These are phyloP conservation scores for Gymnothorax javanicus DNA, from an alignment of 2,797 vertebrate genomes.

Conservation along the genomic window DNA sequence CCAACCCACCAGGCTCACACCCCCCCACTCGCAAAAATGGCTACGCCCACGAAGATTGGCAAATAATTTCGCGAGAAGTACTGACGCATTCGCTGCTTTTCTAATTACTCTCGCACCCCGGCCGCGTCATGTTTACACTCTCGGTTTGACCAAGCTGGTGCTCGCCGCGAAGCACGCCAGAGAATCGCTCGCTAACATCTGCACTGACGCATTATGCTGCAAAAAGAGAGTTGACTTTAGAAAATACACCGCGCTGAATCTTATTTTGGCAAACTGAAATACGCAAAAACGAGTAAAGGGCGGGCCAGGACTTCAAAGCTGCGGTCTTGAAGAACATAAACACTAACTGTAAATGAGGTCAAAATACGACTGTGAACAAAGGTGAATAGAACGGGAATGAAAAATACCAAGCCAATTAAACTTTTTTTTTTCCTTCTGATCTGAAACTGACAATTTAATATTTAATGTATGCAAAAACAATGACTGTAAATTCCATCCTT, in stretches of 20 bases:
- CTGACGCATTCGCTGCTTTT: background rate
- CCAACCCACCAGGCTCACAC: too few species aligned
- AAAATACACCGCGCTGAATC: constrained; percentile 48
- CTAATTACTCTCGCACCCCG: background rate
- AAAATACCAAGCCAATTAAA: constrained; percentile 36
- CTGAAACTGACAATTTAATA: constrained; percentile 65
- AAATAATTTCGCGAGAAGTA: background rate
- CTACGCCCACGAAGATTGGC: background rate
- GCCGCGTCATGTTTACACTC: too few species aligned
- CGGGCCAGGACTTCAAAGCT: constrained; percentile 16
- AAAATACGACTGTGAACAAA: constrained; percentile 57
- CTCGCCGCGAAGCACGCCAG: background rate
- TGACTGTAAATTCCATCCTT: background rate
- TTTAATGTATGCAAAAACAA: constrained; percentile 39
- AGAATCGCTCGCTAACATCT: constrained; percentile 12
- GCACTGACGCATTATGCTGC: constrained; percentile 8
- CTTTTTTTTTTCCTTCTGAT: constrained; percentile 43
- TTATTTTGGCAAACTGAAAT: constrained; percentile 41
- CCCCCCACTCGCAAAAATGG: background rate
- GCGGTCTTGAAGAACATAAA: constrained; percentile 43
- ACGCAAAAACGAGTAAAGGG: constrained; percentile 43
- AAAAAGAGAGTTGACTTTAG: constrained; percentile 36
- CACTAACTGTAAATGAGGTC: constrained; percentile 57
- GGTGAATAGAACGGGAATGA: constrained; percentile 45
- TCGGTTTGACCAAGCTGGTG: constrained; percentile 13